Conservation (phyloP, 2,888 invertebrate species). For the Sycophila texana region DNA sequence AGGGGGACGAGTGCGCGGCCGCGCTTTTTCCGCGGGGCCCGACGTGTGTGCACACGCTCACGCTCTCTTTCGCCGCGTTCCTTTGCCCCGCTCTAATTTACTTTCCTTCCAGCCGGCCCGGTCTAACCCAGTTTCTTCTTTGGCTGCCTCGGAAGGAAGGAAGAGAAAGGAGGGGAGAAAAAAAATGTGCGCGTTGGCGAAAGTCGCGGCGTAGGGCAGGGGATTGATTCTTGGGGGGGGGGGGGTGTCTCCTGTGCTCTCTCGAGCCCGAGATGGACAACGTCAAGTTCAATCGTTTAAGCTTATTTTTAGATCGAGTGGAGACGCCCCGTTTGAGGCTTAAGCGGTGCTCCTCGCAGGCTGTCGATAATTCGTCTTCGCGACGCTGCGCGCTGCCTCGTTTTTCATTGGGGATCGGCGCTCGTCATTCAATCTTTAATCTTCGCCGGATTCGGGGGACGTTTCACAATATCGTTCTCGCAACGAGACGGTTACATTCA, state of each 20-base stretch:
- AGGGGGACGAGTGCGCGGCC: background rate
- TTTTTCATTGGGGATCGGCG: too few species aligned
- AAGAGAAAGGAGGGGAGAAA: conserved; percentile 9
- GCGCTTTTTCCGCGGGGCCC: too few species aligned
- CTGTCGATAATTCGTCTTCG: conserved; percentile 15
- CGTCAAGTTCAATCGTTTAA: conserved; percentile 50
- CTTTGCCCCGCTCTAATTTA: conserved; percentile 46
- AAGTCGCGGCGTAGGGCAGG: conserved; percentile 12
- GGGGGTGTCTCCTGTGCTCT: background rate
- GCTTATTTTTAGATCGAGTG: conserved; percentile 38
- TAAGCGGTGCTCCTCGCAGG: background rate
- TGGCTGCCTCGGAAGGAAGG: background rate
- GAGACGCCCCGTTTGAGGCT: conserved; percentile 17
- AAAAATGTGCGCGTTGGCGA: background rate
- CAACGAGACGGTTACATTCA: too few species aligned
- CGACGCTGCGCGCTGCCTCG: background rate
- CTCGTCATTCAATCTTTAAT: too few species aligned
- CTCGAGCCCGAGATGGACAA: conserved; percentile 1
- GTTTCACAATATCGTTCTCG: too few species aligned
- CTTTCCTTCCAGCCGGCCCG: conserved; percentile 29
- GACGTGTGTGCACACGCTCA: background rate
- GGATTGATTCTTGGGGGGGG: background rate
- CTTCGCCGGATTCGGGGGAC: too few species aligned
- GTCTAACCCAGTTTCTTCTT: conserved; percentile 47
- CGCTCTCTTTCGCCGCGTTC: conserved; percentile 11